These are phyloP conservation scores for Danio tinwini DNA, from an alignment of 2,797 vertebrate genomes.

Conservation along the genomic window DNA sequence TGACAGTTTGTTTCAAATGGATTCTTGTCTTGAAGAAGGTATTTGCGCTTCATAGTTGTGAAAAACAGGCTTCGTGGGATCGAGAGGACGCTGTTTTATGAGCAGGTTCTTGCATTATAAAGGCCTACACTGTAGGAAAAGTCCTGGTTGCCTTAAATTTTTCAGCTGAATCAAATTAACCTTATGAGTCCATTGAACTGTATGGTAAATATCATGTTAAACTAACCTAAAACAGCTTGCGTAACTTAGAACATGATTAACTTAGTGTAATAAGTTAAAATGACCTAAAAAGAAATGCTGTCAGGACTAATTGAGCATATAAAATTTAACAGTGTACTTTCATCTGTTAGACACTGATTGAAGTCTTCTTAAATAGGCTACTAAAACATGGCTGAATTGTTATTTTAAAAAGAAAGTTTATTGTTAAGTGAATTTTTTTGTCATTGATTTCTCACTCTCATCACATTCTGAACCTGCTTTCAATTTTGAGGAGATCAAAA, in stretches of 20 bases:
- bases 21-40: slow-evolving; percentile 14
- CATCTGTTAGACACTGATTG: neutral
- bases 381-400: too few species aligned
- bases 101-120: neutral
- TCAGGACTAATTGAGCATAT: too few species aligned
- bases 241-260: too few species aligned
- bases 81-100: slow-evolving; percentile 1
- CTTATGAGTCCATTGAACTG: too few species aligned
- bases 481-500: neutral
- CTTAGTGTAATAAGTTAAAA: too few species aligned
- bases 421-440: neutral
- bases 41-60: slow-evolving; percentile 33
- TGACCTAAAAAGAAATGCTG: too few species aligned
- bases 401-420: neutral
- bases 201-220: too few species aligned
- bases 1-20: slow-evolving; percentile 16
- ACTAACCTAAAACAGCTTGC: too few species aligned
- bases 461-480: neutral
- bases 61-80: slow-evolving; percentile 4
- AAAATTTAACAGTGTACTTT: too few species aligned
- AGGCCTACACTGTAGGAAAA: too few species aligned
- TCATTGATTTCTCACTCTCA: neutral
- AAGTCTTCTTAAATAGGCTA: neutral
- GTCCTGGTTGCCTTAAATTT: too few species aligned
- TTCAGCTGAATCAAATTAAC: too few species aligned